These are phyloP conservation scores for Fregata magnificens DNA, from an alignment of 2,113 vertebrate genomes.

Conservation along the genomic window DNA sequence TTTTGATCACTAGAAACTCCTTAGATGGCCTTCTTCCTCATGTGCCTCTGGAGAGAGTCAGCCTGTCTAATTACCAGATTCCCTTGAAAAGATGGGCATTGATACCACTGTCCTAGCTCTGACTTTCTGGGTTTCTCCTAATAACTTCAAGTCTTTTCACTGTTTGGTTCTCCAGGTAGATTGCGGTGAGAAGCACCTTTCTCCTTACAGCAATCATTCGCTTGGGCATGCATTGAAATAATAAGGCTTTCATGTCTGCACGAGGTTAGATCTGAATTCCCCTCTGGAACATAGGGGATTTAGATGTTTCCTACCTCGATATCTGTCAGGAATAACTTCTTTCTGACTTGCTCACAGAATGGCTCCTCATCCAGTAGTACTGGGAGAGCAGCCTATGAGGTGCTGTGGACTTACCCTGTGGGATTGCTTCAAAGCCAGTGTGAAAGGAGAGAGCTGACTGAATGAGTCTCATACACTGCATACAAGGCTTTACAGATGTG, in stretches of 20 bases:
- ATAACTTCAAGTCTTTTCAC: background rate
- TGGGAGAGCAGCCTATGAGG: background rate
- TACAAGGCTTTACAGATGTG: background rate
- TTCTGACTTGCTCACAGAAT: background rate
- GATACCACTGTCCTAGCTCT: background rate
- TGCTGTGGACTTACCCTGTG: background rate
- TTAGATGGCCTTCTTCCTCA: background rate
- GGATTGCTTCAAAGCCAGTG: background rate
- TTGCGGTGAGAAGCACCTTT: background rate
- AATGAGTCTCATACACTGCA: rapidly evolving
- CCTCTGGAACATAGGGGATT: background rate
- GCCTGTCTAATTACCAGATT: background rate
- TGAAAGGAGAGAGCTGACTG: background rate
- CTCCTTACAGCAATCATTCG: background rate
- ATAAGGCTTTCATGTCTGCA: background rate
- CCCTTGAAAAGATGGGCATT: background rate
- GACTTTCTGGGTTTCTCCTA: background rate
- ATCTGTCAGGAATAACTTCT: background rate
- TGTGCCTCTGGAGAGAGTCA: background rate
- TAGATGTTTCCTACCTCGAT: background rate
- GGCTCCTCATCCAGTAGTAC: background rate
- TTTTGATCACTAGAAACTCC: background rate
- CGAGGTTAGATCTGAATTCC: background rate
- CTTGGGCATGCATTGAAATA: background rate
- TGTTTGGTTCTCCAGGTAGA: background rate